Conservation (phyloP, 2,797 vertebrate genomes). For the Myoxocephalus aenaeus region DNA sequence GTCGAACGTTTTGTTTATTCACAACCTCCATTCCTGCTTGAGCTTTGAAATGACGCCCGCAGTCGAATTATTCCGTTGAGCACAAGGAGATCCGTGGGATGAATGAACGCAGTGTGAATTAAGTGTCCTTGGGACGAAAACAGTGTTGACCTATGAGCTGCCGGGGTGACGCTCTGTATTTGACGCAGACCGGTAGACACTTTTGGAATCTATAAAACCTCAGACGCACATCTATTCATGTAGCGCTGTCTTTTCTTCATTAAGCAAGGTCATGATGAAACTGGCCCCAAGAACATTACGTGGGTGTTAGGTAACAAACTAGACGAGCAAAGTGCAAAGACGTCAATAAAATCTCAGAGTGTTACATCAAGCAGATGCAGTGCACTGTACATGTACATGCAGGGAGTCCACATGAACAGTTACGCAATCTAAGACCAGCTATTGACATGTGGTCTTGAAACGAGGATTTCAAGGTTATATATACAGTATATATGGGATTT, state of each 20-base stretch:
- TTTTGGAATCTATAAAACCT: constrained; percentile 8
- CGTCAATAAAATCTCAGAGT: neutral
- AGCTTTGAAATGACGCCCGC: neutral
- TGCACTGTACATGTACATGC: neutral
- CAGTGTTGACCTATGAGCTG: neutral
- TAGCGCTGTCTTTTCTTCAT: neutral
- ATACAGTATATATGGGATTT: neutral
- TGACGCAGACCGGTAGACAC: neutral
- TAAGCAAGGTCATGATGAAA: neutral
- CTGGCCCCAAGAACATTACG: neutral
- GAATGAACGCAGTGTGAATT: neutral
- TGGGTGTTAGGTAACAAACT: neutral
- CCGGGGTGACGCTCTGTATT: neutral
- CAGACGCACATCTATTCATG: neutral
- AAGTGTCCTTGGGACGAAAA: constrained; percentile 2
- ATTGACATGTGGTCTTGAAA: neutral
- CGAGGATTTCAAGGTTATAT: neutral
- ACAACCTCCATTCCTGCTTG: neutral
- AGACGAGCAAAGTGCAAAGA: neutral
- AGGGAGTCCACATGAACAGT: neutral
- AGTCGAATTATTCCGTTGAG: neutral
- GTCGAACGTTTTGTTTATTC: constrained; percentile 15
- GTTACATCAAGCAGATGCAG: neutral
- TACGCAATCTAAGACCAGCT: neutral
- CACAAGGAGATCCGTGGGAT: neutral